phyloP scores from a whole-genome alignment of 2,113 vertebrate genomes.

The Thryonomys swinderianus region DNA sequence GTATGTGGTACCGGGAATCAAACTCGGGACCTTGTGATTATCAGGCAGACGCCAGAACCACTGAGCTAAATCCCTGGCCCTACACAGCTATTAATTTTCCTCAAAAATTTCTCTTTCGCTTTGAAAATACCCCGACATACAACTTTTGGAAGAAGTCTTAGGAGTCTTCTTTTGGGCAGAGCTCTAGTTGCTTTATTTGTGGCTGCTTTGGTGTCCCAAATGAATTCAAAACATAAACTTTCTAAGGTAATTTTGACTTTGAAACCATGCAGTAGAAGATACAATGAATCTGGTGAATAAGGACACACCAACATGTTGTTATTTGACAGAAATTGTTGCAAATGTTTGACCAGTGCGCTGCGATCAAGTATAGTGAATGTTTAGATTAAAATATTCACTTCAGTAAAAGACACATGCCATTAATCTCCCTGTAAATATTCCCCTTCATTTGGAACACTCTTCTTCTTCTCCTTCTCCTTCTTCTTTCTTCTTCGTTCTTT shows the following conservation, averaged over 20 bases:
- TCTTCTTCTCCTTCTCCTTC: too few relatives aligned
- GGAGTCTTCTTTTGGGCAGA: not conserved
- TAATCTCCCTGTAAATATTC: not conserved
- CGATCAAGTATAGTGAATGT: not conserved
- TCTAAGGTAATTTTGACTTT: not conserved
- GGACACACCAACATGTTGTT: not conserved
- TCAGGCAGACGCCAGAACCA: too few relatives aligned
- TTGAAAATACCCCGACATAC: not conserved
- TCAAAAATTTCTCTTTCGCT: not conserved
- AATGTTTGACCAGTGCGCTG: not conserved
- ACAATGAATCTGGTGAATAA: not conserved
- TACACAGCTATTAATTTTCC: not conserved
- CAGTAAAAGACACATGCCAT: not conserved
- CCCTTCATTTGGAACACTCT: not conserved
- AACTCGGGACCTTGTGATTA: too few relatives aligned
- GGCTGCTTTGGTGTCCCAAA: not conserved
- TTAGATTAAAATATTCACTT: not conserved
- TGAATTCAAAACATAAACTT: not conserved
- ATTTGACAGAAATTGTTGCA: not conserved
- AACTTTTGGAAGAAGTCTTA: not conserved
- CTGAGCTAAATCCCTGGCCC: too few relatives aligned
- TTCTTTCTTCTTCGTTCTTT: too few relatives aligned
- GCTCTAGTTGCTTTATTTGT: not conserved
- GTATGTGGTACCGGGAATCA: too few relatives aligned
- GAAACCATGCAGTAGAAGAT: not conserved